A percentile compares a stretch with the other conserved stretches of the same genome.
These are phyloP conservation scores for Germaria angustata DNA, from an alignment of 2,888 invertebrate genomes.

Conservation along the genomic window DNA sequence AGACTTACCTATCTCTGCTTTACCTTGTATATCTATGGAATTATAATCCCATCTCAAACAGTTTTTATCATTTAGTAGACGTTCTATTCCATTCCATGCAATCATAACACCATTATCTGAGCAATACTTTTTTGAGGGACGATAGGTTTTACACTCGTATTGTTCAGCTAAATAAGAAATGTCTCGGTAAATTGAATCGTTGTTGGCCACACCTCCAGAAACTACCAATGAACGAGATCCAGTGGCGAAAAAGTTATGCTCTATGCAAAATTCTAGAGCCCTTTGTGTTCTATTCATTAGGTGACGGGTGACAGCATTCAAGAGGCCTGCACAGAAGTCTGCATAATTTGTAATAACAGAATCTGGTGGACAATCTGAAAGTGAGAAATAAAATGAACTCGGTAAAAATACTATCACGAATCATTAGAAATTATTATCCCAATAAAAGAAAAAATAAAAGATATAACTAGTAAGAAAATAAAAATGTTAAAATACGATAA, in stretches of 20 bases:
- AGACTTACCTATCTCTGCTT: constrained; percentile 71
- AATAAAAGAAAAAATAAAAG: too few species aligned
- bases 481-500: too few species aligned
- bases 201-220: constrained; percentile 98
- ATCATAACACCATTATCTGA: constrained; percentile 99
- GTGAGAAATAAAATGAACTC: too few species aligned
- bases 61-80: constrained; percentile 72
- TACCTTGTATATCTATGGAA: constrained; percentile 80
- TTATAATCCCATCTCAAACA: constrained; percentile 79
- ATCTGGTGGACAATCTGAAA: constrained; percentile 84
- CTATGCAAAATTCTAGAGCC: constrained; percentile 87
- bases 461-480: too few species aligned
- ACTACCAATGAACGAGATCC: constrained; percentile 84
- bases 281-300: constrained; percentile 90
- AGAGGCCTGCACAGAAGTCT: constrained; percentile 93
- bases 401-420: too few species aligned
- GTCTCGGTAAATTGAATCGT: constrained; percentile 88
- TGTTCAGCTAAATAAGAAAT: constrained; percentile 85
- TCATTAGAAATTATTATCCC: too few species aligned
- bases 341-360: constrained; percentile 86
- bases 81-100: constrained; percentile 98
- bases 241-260: constrained; percentile 83
- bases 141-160: constrained; percentile 84
- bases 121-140: constrained; percentile 92
- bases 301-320: constrained; percentile 87